Evolutionary conservation across 2,888 invertebrate species (phyloP).

Genomic region (Callyntrura guangdongensis): DNA sequence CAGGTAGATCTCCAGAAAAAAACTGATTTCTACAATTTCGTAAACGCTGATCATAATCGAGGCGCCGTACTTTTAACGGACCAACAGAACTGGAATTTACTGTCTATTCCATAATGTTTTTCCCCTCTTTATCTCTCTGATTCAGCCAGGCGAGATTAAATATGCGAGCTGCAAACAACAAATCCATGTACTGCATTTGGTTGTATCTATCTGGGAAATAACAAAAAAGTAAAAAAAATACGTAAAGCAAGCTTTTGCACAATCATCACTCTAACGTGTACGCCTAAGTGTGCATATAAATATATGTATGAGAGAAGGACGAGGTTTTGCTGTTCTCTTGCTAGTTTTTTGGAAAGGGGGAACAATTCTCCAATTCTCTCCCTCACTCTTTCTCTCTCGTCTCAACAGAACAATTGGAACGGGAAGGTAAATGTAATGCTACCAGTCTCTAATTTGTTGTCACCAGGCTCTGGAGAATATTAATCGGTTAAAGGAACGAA

Average conservation of each 20-base stretch:
- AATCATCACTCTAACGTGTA: conserved; percentile 8
- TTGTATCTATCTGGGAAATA: neutral
- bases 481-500: conserved; percentile 72
- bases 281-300: neutral
- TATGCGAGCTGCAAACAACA: neutral
- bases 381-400: conserved; percentile 11
- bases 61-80: conserved; percentile 52
- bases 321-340: conserved; percentile 27
- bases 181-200: neutral
- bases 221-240: neutral
- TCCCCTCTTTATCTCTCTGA: conserved; percentile 21
- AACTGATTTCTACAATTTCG: conserved; percentile 40
- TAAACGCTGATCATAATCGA: conserved; percentile 47
- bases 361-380: conserved; percentile 26
- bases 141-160: neutral
- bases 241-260: conserved; percentile 15
- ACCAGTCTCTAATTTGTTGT: conserved; percentile 73
- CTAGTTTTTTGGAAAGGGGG: conserved; percentile 31
- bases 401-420: conserved; percentile 43
- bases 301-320: neutral
- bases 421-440: conserved; percentile 60
- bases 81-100: neutral
- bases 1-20: conserved; percentile 27
- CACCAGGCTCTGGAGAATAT: conserved; percentile 63
- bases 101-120: neutral